These are phyloP conservation scores for Scaeva pyrastri DNA, from an alignment of 2,888 invertebrate genomes.

Conservation along the genomic window DNA sequence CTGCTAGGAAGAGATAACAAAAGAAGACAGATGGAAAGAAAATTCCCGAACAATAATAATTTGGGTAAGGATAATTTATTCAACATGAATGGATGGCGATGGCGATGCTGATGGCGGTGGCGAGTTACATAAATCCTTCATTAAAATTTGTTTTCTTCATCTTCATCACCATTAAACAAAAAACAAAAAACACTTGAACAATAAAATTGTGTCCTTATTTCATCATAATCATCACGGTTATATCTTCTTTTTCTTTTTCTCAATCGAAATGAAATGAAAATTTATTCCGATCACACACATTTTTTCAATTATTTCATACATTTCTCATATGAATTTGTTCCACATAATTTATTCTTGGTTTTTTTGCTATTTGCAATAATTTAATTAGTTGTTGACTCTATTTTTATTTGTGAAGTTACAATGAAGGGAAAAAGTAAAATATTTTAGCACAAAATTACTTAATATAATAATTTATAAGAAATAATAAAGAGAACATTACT, in stretches of 20 bases:
- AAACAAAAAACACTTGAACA: slow-evolving; percentile 14
- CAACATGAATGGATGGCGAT: slow-evolving; percentile 25
- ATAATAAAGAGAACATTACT: slow-evolving; percentile 52
- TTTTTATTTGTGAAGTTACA: slow-evolving; percentile 1
- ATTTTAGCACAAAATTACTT: slow-evolving; percentile 38
- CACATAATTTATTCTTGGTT: background rate
- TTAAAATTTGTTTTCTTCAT: background rate
- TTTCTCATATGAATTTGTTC: slow-evolving; percentile 8
- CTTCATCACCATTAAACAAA: slow-evolving; percentile 1
- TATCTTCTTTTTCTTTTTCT: background rate
- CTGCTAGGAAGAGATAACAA: slow-evolving; percentile 5
- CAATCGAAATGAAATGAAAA: slow-evolving; percentile 8
- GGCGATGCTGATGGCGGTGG: no score
- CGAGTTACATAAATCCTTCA: slow-evolving; percentile 58
- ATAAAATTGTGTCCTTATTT: slow-evolving; percentile 29
- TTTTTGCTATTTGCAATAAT: background rate
- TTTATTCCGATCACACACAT: slow-evolving; percentile 19
- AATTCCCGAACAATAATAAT: slow-evolving; percentile 59
- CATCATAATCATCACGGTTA: slow-evolving; percentile 5
- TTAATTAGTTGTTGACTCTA: background rate
- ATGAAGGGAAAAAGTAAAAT: slow-evolving; percentile 12
- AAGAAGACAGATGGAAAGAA: slow-evolving; percentile 45
- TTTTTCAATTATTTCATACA: slow-evolving; percentile 4
- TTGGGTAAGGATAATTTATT: slow-evolving; percentile 56
- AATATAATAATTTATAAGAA: slow-evolving; percentile 18